A percentile compares a stretch with the other conserved stretches of the same genome.
Evolutionary conservation across 2,113 vertebrate genomes (phyloP).

Genomic region (Nyctereutes procyonoides): DNA sequence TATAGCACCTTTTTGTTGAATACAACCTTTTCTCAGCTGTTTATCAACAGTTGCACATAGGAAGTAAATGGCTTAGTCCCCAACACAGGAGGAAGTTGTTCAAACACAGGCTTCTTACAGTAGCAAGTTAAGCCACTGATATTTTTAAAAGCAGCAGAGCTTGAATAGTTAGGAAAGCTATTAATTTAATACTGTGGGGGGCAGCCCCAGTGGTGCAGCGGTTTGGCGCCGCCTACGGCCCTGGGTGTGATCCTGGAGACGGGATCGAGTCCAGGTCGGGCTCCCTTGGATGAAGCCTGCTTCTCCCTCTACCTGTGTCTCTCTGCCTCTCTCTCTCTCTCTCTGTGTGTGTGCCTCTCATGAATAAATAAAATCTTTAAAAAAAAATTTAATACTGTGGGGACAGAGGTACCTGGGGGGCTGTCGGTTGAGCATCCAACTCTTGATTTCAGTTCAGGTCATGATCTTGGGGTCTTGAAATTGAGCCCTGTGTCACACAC

Average conservation of each 20-base stretch:
- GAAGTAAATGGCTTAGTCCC: background rate
- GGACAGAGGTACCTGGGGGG: background rate
- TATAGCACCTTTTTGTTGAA: background rate
- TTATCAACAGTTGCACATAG: background rate
- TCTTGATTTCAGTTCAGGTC: background rate
- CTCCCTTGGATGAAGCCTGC: too few species aligned
- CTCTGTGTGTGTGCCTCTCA: too few species aligned
- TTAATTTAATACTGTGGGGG: background rate
- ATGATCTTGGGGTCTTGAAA: background rate
- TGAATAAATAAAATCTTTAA: too few species aligned
- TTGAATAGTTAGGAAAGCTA: background rate
- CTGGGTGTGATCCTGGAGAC: too few species aligned
- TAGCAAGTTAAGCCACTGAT: slow-evolving; percentile 1
- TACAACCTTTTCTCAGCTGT: background rate
- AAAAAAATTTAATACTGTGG: too few species aligned
- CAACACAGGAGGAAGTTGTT: slow-evolving; percentile 27
- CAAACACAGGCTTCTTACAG: background rate
- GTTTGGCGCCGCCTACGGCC: too few species aligned
- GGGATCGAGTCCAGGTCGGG: too few species aligned
- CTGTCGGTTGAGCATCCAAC: background rate
- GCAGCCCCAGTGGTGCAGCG: too few species aligned
- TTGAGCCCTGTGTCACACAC: background rate
- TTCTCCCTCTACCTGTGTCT: too few species aligned
- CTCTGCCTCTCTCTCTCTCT: too few species aligned
- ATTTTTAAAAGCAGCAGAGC: background rate